Evolutionary conservation across 1,140 invertebrate genomes (phyloP).

Genomic region (Ylistrum balloti): DNA sequence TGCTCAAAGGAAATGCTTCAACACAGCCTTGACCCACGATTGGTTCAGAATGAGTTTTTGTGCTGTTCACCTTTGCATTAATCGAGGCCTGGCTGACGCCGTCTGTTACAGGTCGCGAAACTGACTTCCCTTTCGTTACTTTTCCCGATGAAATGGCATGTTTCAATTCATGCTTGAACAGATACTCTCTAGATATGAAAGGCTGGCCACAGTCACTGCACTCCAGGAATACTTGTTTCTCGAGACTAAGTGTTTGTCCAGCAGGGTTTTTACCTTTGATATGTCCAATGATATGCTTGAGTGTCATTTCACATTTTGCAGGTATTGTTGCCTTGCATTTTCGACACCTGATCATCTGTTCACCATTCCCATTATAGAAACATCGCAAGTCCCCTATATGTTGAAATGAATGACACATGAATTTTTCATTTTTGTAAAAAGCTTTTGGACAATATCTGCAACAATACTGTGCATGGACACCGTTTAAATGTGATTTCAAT

Average conservation of each 20-base stretch:
- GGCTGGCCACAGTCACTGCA: constrained; percentile 54
- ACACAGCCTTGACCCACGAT: no score
- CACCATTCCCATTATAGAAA: background rate
- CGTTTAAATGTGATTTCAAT: background rate
- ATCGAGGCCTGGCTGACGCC: background rate
- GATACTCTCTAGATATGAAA: constrained; percentile 43
- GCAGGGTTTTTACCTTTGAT: background rate
- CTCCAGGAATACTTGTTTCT: constrained; percentile 45
- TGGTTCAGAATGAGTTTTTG: no score
- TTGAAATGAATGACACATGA: constrained; percentile 50
- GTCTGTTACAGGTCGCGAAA: background rate
- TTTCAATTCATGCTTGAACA: constrained; percentile 42
- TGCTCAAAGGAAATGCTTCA: no score
- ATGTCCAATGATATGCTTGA: background rate
- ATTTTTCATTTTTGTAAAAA: constrained; percentile 42
- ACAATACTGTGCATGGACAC: constrained; percentile 41
- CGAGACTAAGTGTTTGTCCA: background rate
- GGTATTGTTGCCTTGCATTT: background rate
- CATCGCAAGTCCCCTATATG: constrained; percentile 51
- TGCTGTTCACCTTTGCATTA: background rate
- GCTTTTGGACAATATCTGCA: constrained; percentile 60
- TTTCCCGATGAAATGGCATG: background rate
- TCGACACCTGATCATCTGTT: constrained; percentile 16
- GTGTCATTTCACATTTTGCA: background rate
- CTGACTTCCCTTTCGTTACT: background rate